Conservation (phyloP, 2,888 invertebrate species). For the Sinelater perroti region DNA sequence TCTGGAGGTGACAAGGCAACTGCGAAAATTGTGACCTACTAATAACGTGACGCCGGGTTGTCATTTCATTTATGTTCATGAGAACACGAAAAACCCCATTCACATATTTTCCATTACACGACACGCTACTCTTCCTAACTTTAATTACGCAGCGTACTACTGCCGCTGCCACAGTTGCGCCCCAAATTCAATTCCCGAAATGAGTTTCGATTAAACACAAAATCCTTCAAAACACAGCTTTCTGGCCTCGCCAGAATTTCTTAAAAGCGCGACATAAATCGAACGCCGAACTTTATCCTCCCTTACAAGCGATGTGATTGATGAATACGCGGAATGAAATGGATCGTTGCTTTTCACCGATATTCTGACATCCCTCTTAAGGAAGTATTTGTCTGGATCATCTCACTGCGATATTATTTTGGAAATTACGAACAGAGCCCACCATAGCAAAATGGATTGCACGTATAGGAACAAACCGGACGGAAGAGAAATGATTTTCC, state of each 20-base stretch:
- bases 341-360: slow-evolving; percentile 13
- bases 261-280: slow-evolving; percentile 4
- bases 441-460: slow-evolving; percentile 22
- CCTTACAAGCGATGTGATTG: slow-evolving; percentile 15
- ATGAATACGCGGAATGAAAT: slow-evolving; percentile 17
- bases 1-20: slow-evolving; percentile 14
- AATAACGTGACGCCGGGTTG: slow-evolving; percentile 16
- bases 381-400: slow-evolving; percentile 16
- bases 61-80: slow-evolving; percentile 18
- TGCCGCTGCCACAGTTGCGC: not conserved
- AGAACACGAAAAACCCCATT: slow-evolving; percentile 14
- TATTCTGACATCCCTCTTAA: slow-evolving; percentile 10
- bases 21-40: slow-evolving; percentile 17
- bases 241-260: not conserved
- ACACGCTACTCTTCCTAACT: slow-evolving; percentile 7
- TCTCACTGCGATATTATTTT: slow-evolving; percentile 17
- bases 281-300: not conserved
- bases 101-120: slow-evolving; percentile 8
- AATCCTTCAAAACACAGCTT: not conserved
- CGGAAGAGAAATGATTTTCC: slow-evolving; percentile 27
- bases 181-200: not conserved
- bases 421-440: slow-evolving; percentile 14
- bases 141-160: not conserved
- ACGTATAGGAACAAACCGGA: slow-evolving; percentile 20
- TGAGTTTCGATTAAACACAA: not conserved